These are phyloP conservation scores for Pseudorhiza aurosa DNA, from an alignment of 30 jellyfish, hydroid and myxozoan species.

Conservation along the genomic window DNA sequence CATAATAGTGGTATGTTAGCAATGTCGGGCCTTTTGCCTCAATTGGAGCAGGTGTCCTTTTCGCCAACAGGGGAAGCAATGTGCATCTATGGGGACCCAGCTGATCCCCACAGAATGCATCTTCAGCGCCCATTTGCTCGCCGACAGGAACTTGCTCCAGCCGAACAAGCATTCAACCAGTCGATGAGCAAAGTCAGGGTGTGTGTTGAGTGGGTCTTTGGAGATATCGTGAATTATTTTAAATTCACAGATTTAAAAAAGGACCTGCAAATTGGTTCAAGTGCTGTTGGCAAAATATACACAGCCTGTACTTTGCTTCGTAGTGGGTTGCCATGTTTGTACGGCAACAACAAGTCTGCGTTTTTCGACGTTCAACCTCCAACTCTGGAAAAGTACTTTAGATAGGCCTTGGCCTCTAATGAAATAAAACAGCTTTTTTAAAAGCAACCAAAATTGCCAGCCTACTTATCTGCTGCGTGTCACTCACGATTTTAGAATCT, in stretches of 20 bases:
- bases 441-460: not conserved
- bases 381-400: not conserved
- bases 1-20: constrained; percentile 65
- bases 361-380: not conserved
- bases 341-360: not conserved
- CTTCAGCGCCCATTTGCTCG: constrained; percentile 45
- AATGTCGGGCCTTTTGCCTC: constrained; percentile 40
- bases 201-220: constrained; percentile 53
- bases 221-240: constrained; percentile 46
- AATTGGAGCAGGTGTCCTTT: constrained; percentile 34
- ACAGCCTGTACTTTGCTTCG: not conserved
- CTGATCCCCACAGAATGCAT: constrained; percentile 40
- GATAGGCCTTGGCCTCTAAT: not conserved
- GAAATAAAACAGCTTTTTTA: not conserved
- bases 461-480: not conserved
- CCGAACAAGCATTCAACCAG: constrained; percentile 45
- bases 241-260: constrained; percentile 21
- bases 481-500: not conserved
- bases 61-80: constrained; percentile 20
- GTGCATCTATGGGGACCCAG: constrained; percentile 61
- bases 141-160: constrained; percentile 21
- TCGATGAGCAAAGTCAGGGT: constrained; percentile 53
- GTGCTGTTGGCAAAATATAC: constrained; percentile 29
- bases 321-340: not conserved
- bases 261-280: constrained; percentile 7